Evolutionary conservation across 1,140 invertebrate species (phyloP), one percentile per base, ranked within the genome.

Genomic region (Dendrolimus kikuchii): DNA sequence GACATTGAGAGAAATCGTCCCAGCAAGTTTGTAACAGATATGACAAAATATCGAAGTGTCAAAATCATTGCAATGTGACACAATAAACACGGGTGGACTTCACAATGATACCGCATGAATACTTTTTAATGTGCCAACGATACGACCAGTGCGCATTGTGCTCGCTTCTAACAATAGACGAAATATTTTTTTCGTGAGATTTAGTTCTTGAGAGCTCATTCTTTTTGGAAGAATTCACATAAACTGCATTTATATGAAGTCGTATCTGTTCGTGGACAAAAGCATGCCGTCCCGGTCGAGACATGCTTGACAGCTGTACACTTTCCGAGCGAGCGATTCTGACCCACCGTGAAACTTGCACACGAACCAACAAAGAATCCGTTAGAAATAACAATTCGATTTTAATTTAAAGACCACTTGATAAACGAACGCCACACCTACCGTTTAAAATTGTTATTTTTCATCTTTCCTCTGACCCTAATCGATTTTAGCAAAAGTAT

Each of bases 161-260:
- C 67, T 54, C 37, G 55, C 65, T 51, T 48, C 55, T 68, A 53
- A 80, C 77, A 81, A 83, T 76, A 70, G 72, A 52, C 36, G 46
- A 61, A 57, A 51, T 59, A 71, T 82, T 86, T 83, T 81, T 83
- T 77, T 58, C 69, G 63, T 76, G 68, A 68, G 68, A 73, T 60
- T 71, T 60, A 66, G 72, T 68, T 78, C 78, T 81, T 67, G 71
- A 79, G 77, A 81, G 74, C 56, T 66, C 65, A 77, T 78, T 75
- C 68, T 68, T 74, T 56, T 74, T 80, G 77, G 63, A 74, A 68
- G 71, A 76, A 75, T 79, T 76, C 80, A 74, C 71, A 81, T 79
- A 86, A 86, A 86, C 74, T 83, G 72, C 77, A 71, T 81, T 85
- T 83, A 85, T 86, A 83, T 85, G 77, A 86, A 85, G 78, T 85